These are phyloP conservation scores for Rousettus madagascariensis DNA, from an alignment of 2,797 vertebrate genomes.

Conservation along the genomic window DNA sequence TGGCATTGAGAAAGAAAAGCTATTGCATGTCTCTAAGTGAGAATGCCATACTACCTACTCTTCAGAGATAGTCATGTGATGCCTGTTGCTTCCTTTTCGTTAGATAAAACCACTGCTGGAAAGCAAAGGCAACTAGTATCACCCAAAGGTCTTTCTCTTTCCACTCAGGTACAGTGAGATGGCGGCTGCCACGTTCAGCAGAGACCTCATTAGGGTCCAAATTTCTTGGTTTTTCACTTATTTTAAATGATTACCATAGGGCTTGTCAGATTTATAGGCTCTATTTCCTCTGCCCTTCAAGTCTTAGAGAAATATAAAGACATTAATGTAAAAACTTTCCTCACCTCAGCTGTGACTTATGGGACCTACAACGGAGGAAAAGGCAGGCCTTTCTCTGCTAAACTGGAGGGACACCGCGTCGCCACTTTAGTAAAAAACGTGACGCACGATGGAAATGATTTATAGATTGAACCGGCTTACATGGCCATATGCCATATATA, in stretches of 20 bases:
- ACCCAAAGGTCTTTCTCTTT: not conserved
- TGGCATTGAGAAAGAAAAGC: not conserved
- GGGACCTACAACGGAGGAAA: not conserved
- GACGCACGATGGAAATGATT: not conserved
- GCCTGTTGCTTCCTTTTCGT: not conserved
- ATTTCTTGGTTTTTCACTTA: not conserved
- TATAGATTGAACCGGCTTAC: not conserved
- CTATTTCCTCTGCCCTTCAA: slow-evolving; percentile 21
- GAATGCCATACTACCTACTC: not conserved
- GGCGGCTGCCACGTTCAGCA: not conserved
- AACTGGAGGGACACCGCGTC: not conserved
- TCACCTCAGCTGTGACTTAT: not conserved
- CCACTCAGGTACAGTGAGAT: not conserved
- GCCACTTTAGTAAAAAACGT: not conserved
- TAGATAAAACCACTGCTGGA: not conserved
- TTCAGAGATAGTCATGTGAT: not conserved
- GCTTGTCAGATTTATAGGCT: not conserved
- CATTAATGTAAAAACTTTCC: not conserved
- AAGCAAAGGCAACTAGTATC: not conserved
- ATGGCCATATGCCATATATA: not conserved
- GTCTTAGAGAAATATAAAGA: slow-evolving; percentile 42
- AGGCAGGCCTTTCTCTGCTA: not conserved
- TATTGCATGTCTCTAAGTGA: not conserved
- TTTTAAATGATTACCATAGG: not conserved
- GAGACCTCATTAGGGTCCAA: not conserved